Conservation (phyloP, 2,888 invertebrate species). For the Lypha dubia region DNA sequence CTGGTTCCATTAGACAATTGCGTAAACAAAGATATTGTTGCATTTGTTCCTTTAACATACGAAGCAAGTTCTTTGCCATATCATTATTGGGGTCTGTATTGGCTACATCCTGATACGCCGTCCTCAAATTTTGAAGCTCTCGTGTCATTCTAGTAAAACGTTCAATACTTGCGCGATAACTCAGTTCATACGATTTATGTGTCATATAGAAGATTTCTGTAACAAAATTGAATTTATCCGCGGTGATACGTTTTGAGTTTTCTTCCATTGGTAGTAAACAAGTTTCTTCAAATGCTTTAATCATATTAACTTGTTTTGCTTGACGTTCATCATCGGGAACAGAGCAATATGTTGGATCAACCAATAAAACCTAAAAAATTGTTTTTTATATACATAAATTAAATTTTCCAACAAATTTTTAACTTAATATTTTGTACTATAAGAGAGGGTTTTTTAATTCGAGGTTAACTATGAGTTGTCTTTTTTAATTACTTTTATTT, state of each 20-base stretch:
- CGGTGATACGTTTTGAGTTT: slow-evolving; percentile 85
- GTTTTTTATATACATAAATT: no score
- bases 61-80: slow-evolving; percentile 86
- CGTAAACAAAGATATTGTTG: slow-evolving; percentile 88
- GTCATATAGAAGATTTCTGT: slow-evolving; percentile 96
- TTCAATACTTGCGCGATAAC: slow-evolving; percentile 88
- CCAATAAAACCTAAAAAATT: slow-evolving; percentile 85
- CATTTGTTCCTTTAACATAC: slow-evolving; percentile 87
- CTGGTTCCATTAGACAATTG: slow-evolving; percentile 90
- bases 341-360: slow-evolving; percentile 94
- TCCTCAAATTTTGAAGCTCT: slow-evolving; percentile 89
- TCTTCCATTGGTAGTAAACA: slow-evolving; percentile 89
- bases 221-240: slow-evolving; percentile 90
- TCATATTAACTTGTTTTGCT: slow-evolving; percentile 88
- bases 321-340: slow-evolving; percentile 87
- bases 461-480: no score
- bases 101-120: slow-evolving; percentile 88
- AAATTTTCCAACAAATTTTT: no score
- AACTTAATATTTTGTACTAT: no score
- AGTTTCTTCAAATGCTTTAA: slow-evolving; percentile 89
- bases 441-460: no score
- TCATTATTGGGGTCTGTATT: slow-evolving; percentile 85
- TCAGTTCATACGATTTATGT: slow-evolving; percentile 92
- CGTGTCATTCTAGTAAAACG: slow-evolving; percentile 87
- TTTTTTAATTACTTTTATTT: no score